Conservation (phyloP, 2,797 vertebrate genomes). For the Poecilia gillii region DNA sequence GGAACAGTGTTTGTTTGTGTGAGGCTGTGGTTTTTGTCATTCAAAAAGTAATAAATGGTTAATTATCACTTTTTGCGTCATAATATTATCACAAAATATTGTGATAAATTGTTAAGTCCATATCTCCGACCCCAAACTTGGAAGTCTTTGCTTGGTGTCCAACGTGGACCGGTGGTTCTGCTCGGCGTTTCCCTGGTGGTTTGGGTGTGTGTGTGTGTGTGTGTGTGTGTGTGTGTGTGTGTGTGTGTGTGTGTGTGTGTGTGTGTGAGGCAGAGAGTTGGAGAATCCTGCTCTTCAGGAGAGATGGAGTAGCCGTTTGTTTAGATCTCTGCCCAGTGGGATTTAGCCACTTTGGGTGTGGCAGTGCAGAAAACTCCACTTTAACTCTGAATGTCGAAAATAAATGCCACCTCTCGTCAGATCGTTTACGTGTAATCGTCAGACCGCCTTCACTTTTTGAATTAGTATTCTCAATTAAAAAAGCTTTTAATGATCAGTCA, state of each 20-base stretch:
- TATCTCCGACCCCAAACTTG: not conserved
- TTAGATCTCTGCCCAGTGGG: not conserved
- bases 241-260: too few relatives aligned
- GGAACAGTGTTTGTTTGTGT: too few relatives aligned
- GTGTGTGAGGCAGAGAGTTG: not conserved
- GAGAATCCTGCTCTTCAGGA: not conserved
- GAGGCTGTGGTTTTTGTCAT: too few relatives aligned
- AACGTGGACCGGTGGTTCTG: not conserved
- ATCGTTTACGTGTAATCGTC: not conserved
- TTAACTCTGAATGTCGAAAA: not conserved
- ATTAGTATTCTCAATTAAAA: not conserved
- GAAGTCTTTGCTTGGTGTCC: not conserved
- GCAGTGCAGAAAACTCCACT: not conserved
- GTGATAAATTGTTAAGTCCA: too few relatives aligned
- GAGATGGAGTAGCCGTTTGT: not conserved
- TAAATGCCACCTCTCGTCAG: not conserved
- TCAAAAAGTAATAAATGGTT: too few relatives aligned
- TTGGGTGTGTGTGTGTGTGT: not conserved
- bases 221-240: too few relatives aligned
- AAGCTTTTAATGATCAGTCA: not conserved
- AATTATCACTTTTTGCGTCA: too few relatives aligned
- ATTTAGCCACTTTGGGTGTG: not conserved
- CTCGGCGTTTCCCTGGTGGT: not conserved
- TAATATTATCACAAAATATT: too few relatives aligned
- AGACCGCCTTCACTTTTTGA: not conserved